Base-by-base conservation (phyloP, 2,797 vertebrate genomes). In the Acomys russatus region DNA sequence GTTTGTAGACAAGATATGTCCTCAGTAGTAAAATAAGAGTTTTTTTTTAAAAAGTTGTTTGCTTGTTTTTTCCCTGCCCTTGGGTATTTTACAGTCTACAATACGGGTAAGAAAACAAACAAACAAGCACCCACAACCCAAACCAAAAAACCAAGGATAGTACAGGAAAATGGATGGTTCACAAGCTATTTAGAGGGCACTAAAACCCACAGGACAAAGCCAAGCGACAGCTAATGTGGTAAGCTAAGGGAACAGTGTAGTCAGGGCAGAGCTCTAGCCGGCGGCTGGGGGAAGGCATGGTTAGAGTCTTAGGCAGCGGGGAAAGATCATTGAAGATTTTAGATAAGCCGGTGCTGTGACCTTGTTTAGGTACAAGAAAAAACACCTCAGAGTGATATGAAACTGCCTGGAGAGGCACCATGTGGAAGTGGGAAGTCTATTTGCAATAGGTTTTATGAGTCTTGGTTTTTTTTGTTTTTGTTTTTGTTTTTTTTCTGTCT, bases 381-480 rank as follows among this genome's bases (percentile, higher is more conserved):
- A 22, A 4, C 63, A 38, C 63, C 35, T 30, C 35, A n/a, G 44
- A 82, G 23, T 11, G 28, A 15, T 3, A 3, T 20, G 22, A 51
- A 85, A 10, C 61, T 23, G 23, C 11, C 22, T 0, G 12, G 51
- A 68, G 11, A n/a, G 0, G 38, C 23, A n/a, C 33, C 56, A 25
- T 9, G n/a, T 1, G 2, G 71, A 68, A n/a, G 15, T 9, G 1
- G 44, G 71, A 70, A n/a, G 85, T 9, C 74, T 51, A n/a, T 33
- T 56, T 63, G 35, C 25, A 9, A 44, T 4, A 1, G 38, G 20
- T 66, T 73, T 7, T 0, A 0, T 1, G 35, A 44, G 12, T 44
- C 61, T 30, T 35, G 28, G 6, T 33, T 76, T 90, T 54, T 77
- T 71, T 30, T 35, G 28, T 4, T 33, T 76, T 90, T 54, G 73